Percentiles rank a stretch among this genome's conserved stretches.
phyloP scores from a whole-genome alignment of 2,113 vertebrate species.

The Macrotis lagotis region DNA sequence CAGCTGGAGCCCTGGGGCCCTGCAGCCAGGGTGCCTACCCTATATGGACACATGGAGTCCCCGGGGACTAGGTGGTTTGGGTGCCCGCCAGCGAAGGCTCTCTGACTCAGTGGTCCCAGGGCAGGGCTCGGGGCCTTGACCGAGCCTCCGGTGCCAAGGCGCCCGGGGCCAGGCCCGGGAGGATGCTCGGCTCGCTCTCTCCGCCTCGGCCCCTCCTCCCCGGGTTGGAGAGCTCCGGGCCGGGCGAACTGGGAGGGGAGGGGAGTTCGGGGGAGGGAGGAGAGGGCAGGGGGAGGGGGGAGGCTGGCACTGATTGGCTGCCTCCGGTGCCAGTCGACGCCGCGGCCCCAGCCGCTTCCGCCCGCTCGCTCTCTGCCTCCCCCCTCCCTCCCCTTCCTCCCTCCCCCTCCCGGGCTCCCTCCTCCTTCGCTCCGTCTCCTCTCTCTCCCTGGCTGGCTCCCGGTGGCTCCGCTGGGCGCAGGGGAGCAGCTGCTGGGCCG shows the following conservation, averaged over 20 bases:
- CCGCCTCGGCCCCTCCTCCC: not conserved
- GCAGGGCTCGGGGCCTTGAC: not conserved
- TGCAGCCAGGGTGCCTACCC: not conserved
- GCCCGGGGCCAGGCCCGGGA: not conserved
- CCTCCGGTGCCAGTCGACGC: constrained; percentile 14
- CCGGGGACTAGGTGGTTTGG: not conserved
- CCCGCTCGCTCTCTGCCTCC: constrained; percentile 39
- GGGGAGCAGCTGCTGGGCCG: constrained; percentile 48
- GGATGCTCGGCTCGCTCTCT: not conserved
- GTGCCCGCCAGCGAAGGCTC: not conserved
- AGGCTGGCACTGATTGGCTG: constrained; percentile 22
- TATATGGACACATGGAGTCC: not conserved
- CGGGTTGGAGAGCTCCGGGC: not conserved
- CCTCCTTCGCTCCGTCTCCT: constrained; percentile 67
- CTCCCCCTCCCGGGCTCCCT: too few relatives aligned
- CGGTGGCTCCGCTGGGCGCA: constrained; percentile 21
- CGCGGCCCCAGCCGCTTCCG: not conserved
- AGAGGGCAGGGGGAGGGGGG: not conserved
- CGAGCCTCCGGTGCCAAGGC: not conserved
- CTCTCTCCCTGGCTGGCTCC: constrained; percentile 26
- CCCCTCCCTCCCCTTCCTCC: constrained; percentile 21
- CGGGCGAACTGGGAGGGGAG: too few relatives aligned
- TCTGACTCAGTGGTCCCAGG: not conserved
- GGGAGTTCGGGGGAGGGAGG: not conserved
- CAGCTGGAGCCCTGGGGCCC: not conserved